Conservation (phyloP, 2,888 invertebrate species). For the Autographa gamma region DNA sequence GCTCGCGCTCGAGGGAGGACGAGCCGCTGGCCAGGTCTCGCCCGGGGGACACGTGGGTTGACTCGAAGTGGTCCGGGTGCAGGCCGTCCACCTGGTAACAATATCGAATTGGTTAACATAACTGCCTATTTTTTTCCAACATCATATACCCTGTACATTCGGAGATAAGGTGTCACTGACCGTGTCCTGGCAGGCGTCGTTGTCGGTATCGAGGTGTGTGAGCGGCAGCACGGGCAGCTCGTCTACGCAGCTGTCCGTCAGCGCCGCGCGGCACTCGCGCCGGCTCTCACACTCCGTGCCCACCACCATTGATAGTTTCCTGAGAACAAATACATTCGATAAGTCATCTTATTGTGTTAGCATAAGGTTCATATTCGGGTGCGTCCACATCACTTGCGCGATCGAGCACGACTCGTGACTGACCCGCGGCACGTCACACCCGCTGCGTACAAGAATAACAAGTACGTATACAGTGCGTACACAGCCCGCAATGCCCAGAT, state of each 20-base stretch:
- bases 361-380: background rate
- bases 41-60: conserved; percentile 49
- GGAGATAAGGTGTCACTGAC: conserved; percentile 21
- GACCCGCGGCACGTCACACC: too few relatives aligned
- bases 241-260: conserved; percentile 84
- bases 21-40: conserved; percentile 79
- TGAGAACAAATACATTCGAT: conserved; percentile 47
- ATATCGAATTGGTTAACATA: background rate
- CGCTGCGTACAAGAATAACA: too few relatives aligned
- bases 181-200: conserved; percentile 51
- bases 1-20: conserved; percentile 81
- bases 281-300: conserved; percentile 62
- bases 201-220: background rate
- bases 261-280: conserved; percentile 66
- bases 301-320: conserved; percentile 79
- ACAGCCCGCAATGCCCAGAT: too few relatives aligned
- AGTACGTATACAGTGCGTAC: too few relatives aligned
- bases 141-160: background rate
- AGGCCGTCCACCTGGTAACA: conserved; percentile 78
- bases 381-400: too few relatives aligned
- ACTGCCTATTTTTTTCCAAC: too few relatives aligned
- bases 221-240: conserved; percentile 65
- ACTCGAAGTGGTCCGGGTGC: conserved; percentile 78
- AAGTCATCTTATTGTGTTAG: background rate
- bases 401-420: too few relatives aligned